These are phyloP conservation scores for Triops longicaudatus DNA, from an alignment of 1,140 invertebrate genomes.

Conservation along the genomic window DNA sequence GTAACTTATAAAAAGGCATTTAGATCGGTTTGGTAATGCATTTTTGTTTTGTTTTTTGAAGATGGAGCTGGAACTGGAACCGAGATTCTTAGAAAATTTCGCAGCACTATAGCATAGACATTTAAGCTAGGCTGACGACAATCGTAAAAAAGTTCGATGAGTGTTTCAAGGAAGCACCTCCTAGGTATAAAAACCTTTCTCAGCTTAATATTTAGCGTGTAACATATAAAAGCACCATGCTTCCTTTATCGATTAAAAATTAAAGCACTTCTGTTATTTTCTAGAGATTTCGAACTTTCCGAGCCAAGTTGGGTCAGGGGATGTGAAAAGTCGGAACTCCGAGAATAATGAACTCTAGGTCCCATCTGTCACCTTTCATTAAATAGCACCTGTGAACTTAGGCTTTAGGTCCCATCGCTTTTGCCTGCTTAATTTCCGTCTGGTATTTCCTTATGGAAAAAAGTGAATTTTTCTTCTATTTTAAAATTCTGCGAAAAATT, in stretches of 20 bases:
- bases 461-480: not conserved
- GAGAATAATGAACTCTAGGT: not conserved
- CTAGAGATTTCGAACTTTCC: not conserved
- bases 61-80: no score
- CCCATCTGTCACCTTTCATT: conserved; percentile 6
- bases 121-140: no score
- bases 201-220: not conserved
- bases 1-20: no score
- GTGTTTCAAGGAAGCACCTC: not conserved
- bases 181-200: not conserved
- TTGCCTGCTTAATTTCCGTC: not conserved
- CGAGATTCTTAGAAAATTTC: no score
- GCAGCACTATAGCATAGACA: no score
- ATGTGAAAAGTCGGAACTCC: not conserved
- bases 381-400: not conserved
- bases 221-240: not conserved
- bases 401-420: not conserved
- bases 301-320: not conserved
- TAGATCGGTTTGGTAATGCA: no score
- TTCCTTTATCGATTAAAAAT: not conserved
- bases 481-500: not conserved
- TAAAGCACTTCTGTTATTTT: conserved; percentile 2
- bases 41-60: no score
- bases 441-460: not conserved
- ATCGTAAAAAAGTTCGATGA: no score